phyloP scores from a whole-genome alignment of 35 echinoderm and acorn worm genomes.

The Apostichopus californicus region DNA sequence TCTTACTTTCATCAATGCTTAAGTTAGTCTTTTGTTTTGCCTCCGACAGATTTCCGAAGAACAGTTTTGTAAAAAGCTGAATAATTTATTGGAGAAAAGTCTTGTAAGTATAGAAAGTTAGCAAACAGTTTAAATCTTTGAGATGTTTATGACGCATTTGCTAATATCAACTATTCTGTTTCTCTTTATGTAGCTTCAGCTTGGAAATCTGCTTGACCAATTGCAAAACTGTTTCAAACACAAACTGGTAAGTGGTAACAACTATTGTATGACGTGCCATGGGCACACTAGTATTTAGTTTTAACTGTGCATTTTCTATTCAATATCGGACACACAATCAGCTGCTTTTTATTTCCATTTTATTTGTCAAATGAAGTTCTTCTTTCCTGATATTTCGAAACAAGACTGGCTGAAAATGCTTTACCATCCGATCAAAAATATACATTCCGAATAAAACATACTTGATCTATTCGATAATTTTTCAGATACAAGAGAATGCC shows the following conservation, averaged over 20 bases:
- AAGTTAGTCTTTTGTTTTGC: background rate
- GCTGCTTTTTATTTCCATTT: too few species aligned
- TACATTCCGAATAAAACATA: too few species aligned
- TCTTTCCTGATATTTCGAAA: too few species aligned
- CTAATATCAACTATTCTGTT: background rate
- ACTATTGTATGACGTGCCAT: too few species aligned
- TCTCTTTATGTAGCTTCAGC: background rate
- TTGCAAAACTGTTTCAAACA: background rate
- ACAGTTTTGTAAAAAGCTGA: background rate
- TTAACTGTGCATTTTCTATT: too few species aligned
- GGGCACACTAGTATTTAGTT: too few species aligned
- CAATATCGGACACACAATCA: too few species aligned
- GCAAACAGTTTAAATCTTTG: background rate
- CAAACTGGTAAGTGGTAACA: background rate
- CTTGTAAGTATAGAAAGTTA: background rate
- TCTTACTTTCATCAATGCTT: too few species aligned
- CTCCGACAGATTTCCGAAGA: background rate
- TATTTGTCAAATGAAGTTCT: too few species aligned
- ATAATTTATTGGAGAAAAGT: background rate
- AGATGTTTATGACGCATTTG: background rate
- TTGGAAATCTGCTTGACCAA: background rate
- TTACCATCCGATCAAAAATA: too few species aligned
- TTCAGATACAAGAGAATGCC: background rate
- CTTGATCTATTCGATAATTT: background rate
- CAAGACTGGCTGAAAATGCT: too few species aligned